Percentiles rank a stretch among this genome's conserved stretches.
Conservation (phyloP, 2,113 vertebrate genomes). For the Nycticorax nycticorax region DNA sequence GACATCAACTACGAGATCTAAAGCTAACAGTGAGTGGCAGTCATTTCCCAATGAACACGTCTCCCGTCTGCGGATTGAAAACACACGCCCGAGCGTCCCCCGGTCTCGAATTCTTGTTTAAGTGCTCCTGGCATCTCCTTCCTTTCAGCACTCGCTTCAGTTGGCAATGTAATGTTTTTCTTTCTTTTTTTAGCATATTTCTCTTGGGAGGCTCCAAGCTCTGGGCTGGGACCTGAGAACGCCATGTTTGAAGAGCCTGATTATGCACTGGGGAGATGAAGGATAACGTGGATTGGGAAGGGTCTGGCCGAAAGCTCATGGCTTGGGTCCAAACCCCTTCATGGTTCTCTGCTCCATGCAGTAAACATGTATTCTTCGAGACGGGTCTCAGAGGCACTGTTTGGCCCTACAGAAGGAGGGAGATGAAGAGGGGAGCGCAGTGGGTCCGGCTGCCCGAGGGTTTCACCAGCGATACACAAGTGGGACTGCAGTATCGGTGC, state of each 20-base stretch:
- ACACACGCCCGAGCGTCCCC: neutral
- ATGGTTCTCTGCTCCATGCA: neutral
- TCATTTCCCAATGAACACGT: neutral
- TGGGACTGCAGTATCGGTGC: neutral
- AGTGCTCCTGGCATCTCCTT: conserved; percentile 50
- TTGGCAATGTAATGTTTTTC: conserved; percentile 44
- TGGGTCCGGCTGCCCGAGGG: fast-evolving
- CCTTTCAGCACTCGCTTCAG: conserved; percentile 45
- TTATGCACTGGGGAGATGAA: conserved; percentile 35
- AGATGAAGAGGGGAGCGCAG: neutral
- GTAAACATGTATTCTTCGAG: neutral
- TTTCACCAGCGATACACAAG: neutral
- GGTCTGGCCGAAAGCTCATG: conserved; percentile 5
- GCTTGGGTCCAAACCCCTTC: neutral
- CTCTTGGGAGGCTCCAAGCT: neutral
- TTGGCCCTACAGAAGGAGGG: neutral
- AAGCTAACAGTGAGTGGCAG: neutral
- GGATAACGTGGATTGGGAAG: neutral
- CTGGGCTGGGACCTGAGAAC: conserved; percentile 8
- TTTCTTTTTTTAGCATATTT: conserved; percentile 46
- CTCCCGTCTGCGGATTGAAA: neutral
- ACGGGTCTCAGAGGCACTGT: neutral
- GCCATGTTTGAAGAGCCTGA: neutral
- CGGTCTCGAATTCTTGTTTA: neutral
- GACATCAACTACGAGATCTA: neutral